Conservation (phyloP, 92 coral and sea anemone species). For the Porites divaricata region DNA sequence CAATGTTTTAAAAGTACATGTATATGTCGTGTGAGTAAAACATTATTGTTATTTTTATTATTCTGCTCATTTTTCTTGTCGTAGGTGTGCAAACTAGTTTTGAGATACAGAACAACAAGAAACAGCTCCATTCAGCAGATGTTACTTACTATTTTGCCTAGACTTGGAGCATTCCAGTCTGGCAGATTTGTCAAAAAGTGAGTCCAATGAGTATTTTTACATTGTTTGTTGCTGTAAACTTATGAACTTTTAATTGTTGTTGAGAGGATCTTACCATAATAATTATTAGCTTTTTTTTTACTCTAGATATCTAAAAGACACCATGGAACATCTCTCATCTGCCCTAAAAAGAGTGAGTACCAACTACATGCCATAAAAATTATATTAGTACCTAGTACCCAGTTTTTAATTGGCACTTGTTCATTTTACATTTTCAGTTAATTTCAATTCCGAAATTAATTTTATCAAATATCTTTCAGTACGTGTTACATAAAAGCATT, state of each 20-base stretch:
- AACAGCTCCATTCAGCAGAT: conserved; percentile 95
- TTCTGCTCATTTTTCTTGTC: not conserved
- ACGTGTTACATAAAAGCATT: too few relatives aligned
- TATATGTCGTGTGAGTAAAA: too few relatives aligned
- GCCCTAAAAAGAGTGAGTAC: conserved; percentile 85
- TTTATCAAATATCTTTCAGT: too few relatives aligned
- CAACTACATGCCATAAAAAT: not conserved
- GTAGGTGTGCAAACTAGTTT: conserved; percentile 87
- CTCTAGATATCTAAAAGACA: conserved; percentile 85
- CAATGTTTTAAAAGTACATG: too few relatives aligned
- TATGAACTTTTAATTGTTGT: too few relatives aligned
- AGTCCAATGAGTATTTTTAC: not conserved
- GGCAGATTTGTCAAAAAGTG: conserved; percentile 89
- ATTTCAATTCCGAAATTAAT: too few relatives aligned
- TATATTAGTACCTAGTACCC: too few relatives aligned
- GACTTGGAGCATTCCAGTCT: conserved; percentile 96
- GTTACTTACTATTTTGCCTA: conserved; percentile 82
- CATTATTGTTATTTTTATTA: too few relatives aligned
- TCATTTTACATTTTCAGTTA: too few relatives aligned
- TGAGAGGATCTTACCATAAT: too few relatives aligned
- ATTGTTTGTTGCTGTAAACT: not conserved
- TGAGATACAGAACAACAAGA: conserved; percentile 72
- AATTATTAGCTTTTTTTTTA: too few relatives aligned
- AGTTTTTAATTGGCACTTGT: not conserved
- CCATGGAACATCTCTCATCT: conserved; percentile 82